Evolutionary conservation across 2,113 vertebrate genomes (phyloP), one percentile per base, ranked within the genome.

Genomic region (Zosterops japonicus): DNA sequence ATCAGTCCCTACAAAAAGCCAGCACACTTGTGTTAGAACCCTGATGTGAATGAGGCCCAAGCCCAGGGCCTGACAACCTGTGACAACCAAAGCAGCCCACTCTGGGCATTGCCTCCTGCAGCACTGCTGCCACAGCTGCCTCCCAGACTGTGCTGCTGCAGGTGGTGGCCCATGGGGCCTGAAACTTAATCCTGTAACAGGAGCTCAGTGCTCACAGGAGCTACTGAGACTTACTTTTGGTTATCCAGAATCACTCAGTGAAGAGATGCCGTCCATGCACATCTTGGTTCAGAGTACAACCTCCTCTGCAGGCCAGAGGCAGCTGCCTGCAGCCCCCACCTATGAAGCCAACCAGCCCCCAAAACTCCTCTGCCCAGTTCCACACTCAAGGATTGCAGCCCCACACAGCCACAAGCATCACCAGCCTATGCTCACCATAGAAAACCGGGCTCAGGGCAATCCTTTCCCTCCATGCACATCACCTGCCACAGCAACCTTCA

Each of bases 101-200:
- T 56, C 56, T 8, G 52, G 25, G 8, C 14, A 46, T 0, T 59
- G 75, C 46, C 36, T 60, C 71, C 88, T 20, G 57, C 4, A 1
- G 87, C 57, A 50, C 69, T 87, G 64, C 74, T 68, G 64, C 64
- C 65, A 83, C 85, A 69, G 96, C 63, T 91, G 87, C 61, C 57
- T 90, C 68, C 56, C 3, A 11, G 89, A 77, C 77, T 78, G 79
- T 41, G 81, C 89, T 85, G 85, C 67, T 87, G 72, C 72, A 59
- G 89, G 64, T 9, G 0, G 80, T 41, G 59, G 86, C 89, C 94
- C 35, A 1, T 1, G 42, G 88, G 76, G 39, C 64, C 59, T 36
- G 93, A 97, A 97, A 96, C 69, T 56, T 92, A 91, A 95, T 94
- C 83, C 78, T 70, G 92, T 94, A 96, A 97, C 53, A 88, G 55